phyloP scores from a whole-genome alignment of 2,888 invertebrate genomes.

The Ophraella communa region DNA sequence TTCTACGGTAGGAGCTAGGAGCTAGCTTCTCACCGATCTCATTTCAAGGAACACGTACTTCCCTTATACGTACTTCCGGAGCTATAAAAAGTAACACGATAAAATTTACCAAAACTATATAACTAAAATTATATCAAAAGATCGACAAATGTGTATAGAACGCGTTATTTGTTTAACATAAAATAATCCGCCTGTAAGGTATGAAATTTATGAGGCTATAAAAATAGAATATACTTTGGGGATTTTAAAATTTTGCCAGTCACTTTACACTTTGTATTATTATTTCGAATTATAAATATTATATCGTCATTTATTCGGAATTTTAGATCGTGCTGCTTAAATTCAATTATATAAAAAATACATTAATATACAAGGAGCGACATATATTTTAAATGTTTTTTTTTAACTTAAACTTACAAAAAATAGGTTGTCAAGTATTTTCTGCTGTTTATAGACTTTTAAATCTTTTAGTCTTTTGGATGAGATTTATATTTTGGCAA shows the following conservation, averaged over 20 bases:
- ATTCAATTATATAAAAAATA: background rate
- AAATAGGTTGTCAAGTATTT: too few relatives aligned
- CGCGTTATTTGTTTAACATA: background rate
- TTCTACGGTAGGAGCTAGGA: too few relatives aligned
- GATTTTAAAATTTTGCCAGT: background rate
- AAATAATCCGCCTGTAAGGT: constrained; percentile 2
- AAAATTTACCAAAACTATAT: background rate
- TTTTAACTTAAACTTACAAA: too few relatives aligned
- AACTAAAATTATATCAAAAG: background rate
- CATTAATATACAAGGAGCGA: too few relatives aligned
- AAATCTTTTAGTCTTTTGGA: too few relatives aligned
- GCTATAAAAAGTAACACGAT: background rate
- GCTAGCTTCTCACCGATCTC: too few relatives aligned
- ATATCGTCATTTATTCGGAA: background rate
- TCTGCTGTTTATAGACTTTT: too few relatives aligned
- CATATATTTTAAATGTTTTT: too few relatives aligned
- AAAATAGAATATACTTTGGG: background rate
- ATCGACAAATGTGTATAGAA: background rate
- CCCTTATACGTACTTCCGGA: too few relatives aligned
- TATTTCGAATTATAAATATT: background rate
- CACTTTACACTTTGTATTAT: background rate
- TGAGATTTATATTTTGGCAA: too few relatives aligned
- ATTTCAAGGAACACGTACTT: too few relatives aligned
- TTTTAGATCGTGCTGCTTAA: background rate
- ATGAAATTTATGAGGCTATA: constrained; percentile 10